Conservation (phyloP, 1,140 invertebrate species). For the Diorhabda carinulata region DNA sequence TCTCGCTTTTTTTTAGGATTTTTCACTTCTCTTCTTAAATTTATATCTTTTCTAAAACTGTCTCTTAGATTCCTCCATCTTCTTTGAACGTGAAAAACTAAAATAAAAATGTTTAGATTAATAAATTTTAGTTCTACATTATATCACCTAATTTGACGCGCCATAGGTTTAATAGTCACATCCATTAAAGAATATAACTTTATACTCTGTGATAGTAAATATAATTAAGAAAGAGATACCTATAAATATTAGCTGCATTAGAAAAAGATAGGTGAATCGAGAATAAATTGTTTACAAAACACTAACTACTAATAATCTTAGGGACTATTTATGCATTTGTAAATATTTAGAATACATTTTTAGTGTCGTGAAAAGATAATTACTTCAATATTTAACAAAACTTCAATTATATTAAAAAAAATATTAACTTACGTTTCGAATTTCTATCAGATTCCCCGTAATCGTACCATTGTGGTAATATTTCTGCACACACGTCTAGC, state of each 20-base stretch:
- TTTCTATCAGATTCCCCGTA: background rate
- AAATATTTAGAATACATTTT: background rate
- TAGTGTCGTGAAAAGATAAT: too few species aligned
- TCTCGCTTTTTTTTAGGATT: slow-evolving; percentile 2
- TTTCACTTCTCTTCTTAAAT: background rate
- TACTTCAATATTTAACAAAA: too few species aligned
- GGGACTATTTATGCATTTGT: background rate
- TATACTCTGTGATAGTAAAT: too few species aligned
- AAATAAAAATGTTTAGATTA: background rate
- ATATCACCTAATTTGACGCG: too few species aligned
- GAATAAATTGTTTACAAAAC: too few species aligned
- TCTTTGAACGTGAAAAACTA: slow-evolving; percentile 3
- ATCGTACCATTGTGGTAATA: background rate
- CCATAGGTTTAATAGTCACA: too few species aligned
- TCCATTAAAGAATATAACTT: too few species aligned
- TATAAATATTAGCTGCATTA: too few species aligned
- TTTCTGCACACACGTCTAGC: background rate
- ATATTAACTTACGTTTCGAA: background rate
- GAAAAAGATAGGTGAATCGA: too few species aligned
- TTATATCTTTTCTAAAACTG: slow-evolving; percentile 15
- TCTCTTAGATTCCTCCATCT: slow-evolving; percentile 16
- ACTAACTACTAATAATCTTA: background rate
- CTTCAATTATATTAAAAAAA: background rate
- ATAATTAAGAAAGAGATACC: too few species aligned
- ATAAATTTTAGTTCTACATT: too few species aligned